Evolutionary conservation across 1,140 invertebrate species (phyloP).

Genomic region (Drosophila lacertosa): DNA sequence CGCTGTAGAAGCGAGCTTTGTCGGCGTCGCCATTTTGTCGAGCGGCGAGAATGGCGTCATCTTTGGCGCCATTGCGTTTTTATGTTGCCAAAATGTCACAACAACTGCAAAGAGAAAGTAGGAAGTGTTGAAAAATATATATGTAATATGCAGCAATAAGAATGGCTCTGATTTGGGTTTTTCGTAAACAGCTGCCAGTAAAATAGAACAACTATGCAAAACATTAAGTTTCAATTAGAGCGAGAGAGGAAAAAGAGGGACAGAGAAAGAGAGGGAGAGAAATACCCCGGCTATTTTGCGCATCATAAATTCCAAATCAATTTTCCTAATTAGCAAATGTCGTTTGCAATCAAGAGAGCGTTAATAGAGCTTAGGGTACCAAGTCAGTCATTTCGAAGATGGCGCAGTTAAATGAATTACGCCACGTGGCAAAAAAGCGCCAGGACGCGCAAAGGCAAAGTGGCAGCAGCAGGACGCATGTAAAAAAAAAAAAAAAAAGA

Average conservation of each 20-base stretch:
- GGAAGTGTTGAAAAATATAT: slow-evolving; percentile 65
- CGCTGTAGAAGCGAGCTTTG: slow-evolving; percentile 41
- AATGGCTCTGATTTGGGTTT: slow-evolving; percentile 48
- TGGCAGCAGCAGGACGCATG: slow-evolving; percentile 13
- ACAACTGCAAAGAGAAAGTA: slow-evolving; percentile 62
- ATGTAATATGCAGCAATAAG: slow-evolving; percentile 36
- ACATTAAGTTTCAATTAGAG: slow-evolving; percentile 74
- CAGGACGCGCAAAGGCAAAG: not conserved
- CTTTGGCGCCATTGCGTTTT: slow-evolving; percentile 77
- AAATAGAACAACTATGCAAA: slow-evolving; percentile 52
- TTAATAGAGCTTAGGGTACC: slow-evolving; percentile 14
- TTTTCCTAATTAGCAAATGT: slow-evolving; percentile 78
- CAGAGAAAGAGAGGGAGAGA: not conserved
- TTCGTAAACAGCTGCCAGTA: slow-evolving; percentile 33
- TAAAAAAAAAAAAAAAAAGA: slow-evolving; percentile 20
- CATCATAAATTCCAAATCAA: slow-evolving; percentile 83
- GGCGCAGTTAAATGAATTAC: slow-evolving; percentile 48
- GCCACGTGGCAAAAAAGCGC: slow-evolving; percentile 3
- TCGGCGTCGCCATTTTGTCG: slow-evolving; percentile 77
- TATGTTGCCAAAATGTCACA: slow-evolving; percentile 80
- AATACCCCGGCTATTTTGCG: slow-evolving; percentile 54
- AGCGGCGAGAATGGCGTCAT: slow-evolving; percentile 74
- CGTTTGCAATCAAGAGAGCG: slow-evolving; percentile 42
- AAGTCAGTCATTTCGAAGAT: slow-evolving; percentile 23
- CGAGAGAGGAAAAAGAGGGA: not conserved